Percentiles rank a stretch among this genome's conserved stretches.
phyloP scores from a whole-genome alignment of 2,888 invertebrate species.

The Synanthedon myopaeformis region DNA sequence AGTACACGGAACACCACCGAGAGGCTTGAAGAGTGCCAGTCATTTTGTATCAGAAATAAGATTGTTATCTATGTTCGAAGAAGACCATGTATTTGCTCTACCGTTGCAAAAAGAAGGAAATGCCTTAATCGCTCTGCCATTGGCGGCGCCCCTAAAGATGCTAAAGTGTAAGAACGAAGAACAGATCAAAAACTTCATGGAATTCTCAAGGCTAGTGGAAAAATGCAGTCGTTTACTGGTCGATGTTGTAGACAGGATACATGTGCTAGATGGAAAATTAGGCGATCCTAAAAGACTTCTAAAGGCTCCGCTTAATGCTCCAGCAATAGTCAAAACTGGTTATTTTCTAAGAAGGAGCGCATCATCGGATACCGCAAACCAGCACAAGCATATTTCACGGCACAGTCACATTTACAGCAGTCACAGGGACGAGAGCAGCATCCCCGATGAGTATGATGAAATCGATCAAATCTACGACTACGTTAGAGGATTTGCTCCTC shows the following conservation, averaged over 20 bases:
- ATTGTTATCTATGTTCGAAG: conserved; percentile 85
- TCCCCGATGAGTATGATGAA: conserved; percentile 90
- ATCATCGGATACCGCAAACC: conserved; percentile 79
- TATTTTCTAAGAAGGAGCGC: conserved; percentile 81
- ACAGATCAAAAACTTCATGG: conserved; percentile 78
- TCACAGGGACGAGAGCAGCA: conserved; percentile 75
- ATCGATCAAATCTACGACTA: conserved; percentile 98
- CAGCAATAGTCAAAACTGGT: conserved; percentile 71
- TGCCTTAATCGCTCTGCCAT: conserved; percentile 83
- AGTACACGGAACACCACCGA: conserved; percentile 90
- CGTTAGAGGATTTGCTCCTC: conserved; percentile 90
- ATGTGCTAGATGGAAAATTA: conserved; percentile 83
- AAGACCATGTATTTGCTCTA: conserved; percentile 86
- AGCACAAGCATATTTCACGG: conserved; percentile 63
- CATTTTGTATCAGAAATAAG: conserved; percentile 89
- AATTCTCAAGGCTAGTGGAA: conserved; percentile 82
- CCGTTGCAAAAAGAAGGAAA: conserved; percentile 85
- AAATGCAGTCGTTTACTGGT: conserved; percentile 79
- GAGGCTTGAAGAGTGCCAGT: conserved; percentile 83
- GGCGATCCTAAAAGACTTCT: conserved; percentile 73
- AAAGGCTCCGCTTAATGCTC: conserved; percentile 50
- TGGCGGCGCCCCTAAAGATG: conserved; percentile 88
- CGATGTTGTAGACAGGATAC: conserved; percentile 84
- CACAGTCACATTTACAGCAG: conserved; percentile 67
- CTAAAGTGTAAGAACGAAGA: conserved; percentile 86